Evolutionary conservation across 2,888 invertebrate species (phyloP).

Genomic region (Allolobophora icterica): DNA sequence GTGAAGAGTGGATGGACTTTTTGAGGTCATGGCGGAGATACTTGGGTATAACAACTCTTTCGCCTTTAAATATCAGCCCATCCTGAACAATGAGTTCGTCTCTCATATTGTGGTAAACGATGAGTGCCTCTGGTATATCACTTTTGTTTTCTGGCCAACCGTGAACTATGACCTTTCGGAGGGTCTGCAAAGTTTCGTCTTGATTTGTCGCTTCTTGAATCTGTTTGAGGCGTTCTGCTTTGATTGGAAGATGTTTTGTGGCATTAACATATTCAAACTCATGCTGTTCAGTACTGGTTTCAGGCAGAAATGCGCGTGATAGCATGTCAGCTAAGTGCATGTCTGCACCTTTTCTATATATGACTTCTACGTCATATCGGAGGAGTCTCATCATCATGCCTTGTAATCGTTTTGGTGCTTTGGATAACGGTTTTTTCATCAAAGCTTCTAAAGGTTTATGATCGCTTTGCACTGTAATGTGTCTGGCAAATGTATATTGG

Average conservation of each 20-base stretch:
- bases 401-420: constrained; percentile 42
- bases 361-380: constrained; percentile 41
- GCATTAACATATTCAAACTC: neutral
- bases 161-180: neutral
- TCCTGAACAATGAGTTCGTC: neutral
- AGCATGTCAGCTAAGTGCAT: constrained; percentile 47
- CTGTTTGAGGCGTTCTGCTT: neutral
- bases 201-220: neutral
- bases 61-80: neutral
- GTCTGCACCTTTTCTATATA: constrained; percentile 44
- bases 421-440: constrained; percentile 37
- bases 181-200: neutral
- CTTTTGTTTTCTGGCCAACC: neutral
- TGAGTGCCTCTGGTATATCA: neutral
- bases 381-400: constrained; percentile 39
- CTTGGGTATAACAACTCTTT: neutral
- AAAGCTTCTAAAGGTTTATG: constrained; percentile 44
- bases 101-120: neutral
- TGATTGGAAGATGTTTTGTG: constrained; percentile 8
- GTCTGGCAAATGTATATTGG: constrained; percentile 43
- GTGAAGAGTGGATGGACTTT: neutral
- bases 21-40: neutral
- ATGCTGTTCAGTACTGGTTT: neutral
- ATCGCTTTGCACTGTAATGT: constrained; percentile 44
- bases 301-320: constrained; percentile 37